Evolutionary conservation across 2,888 invertebrate genomes (phyloP), one percentile per base, ranked within the genome.

Genomic region (Alsophila aescularia): DNA sequence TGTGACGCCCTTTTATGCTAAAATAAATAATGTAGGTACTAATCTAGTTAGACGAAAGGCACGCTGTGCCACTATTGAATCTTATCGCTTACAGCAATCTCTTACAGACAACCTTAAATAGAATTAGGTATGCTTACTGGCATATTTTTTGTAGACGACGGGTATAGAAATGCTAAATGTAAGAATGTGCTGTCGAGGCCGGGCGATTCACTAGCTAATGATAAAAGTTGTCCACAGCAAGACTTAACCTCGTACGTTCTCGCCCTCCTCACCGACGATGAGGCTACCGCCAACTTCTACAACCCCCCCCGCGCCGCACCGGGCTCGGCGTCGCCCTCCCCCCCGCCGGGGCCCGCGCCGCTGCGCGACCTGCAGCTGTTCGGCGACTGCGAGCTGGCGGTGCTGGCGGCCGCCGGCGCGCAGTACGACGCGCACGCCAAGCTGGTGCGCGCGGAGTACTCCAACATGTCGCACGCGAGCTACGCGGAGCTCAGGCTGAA

Each of bases 311-410:
- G 18, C 0, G 9, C 67, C 72, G n/a, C 53, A 61, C n/a, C 69
- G 7, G 59, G 50, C 0, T 21, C 59, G 8, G 43, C 34, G 13
- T 40, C 53, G 0, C 42, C 43, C 2, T 45, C 65, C 2, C 60
- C 66, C 0, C 36, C 63, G 15, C 52, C 62, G 9, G 62, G 64
- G 9, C 69, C 76, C 0, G 78, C 79, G 12, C 75, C 78, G 0
- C 67, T 77, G 27, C 73, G 88, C 0, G 87, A 87, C 70, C 71
- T 87, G 59, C 86, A 80, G 64, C 77, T 90, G 48, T 90, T 87
- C 69, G 88, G 83, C 0, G 90, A 91, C 72, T 84, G 85, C 63
- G 90, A 91, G 76, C 79, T 90, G 48, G 86, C 87, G 0, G 85
- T 89, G 52, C 73, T 90, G 49, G 88, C 85, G 0, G 88, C 87